These are phyloP conservation scores for Odontesthes bonariensis DNA, from an alignment of 2,113 vertebrate genomes.

Conservation along the genomic window DNA sequence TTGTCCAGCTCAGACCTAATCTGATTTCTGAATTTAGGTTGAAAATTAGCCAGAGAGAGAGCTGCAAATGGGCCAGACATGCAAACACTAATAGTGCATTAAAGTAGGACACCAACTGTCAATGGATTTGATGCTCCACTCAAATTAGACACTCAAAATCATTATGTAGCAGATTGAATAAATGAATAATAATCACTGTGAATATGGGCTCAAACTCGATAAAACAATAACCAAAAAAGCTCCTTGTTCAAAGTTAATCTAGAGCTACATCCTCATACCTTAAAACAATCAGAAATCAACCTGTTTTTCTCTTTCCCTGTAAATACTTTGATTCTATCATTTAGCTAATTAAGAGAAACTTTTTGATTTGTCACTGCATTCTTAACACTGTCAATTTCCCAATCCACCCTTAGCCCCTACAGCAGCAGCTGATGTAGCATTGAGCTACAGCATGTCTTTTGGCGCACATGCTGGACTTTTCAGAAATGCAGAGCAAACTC, in stretches of 20 bases:
- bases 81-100: slow-evolving; percentile 50
- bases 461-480: neutral
- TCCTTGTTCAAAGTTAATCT: neutral
- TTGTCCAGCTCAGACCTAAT: slow-evolving; percentile 37
- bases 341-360: too few species aligned
- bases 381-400: neutral
- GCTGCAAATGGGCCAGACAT: slow-evolving; percentile 31
- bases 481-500: neutral
- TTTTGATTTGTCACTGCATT: neutral
- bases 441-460: neutral
- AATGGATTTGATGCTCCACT: slow-evolving; percentile 17
- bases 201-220: neutral
- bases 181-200: neutral
- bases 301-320: neutral
- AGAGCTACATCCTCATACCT: too few species aligned
- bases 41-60: slow-evolving; percentile 22
- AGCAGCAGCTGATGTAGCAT: too few species aligned
- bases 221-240: accelerated
- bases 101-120: slow-evolving; percentile 54
- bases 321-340: too few species aligned
- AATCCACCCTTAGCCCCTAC: neutral
- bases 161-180: neutral
- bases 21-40: slow-evolving; percentile 54
- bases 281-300: too few species aligned
- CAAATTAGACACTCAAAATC: neutral